A percentile compares a stretch with the other conserved stretches of the same genome.
These are phyloP conservation scores for Harmothoe impar DNA, from an alignment of 2,888 invertebrate genomes.

Conservation along the genomic window DNA sequence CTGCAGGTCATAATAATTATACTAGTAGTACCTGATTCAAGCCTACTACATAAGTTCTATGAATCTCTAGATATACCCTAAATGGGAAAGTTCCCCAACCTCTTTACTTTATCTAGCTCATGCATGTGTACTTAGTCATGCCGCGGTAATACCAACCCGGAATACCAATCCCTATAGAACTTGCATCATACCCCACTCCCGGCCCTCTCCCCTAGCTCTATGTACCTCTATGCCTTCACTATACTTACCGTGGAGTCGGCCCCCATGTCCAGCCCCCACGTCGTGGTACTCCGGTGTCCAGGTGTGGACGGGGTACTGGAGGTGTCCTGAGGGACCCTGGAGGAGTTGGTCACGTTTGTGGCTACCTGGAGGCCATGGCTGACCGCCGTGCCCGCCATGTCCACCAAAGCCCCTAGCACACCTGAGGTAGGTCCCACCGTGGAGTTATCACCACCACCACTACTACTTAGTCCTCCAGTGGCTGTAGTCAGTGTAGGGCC, in stretches of 20 bases:
- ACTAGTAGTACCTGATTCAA: no score
- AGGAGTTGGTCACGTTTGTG: not conserved
- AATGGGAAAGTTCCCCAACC: no score
- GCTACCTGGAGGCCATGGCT: not conserved
- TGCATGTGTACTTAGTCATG: no score
- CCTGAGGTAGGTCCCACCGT: not conserved
- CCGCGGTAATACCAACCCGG: not conserved
- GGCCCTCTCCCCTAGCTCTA: not conserved
- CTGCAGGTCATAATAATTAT: no score
- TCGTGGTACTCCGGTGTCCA: not conserved
- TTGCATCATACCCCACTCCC: not conserved
- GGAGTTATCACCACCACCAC: not conserved
- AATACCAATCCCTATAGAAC: not conserved
- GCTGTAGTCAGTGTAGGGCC: not conserved
- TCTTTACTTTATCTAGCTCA: no score
- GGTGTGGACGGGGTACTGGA: not conserved
- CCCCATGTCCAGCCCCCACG: not conserved
- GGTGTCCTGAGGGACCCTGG: not conserved
- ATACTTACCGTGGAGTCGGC: constrained; percentile 4
- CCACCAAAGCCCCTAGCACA: not conserved
- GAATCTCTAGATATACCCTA: no score
- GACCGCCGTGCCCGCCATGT: not conserved
- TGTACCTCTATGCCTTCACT: not conserved
- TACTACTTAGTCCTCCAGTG: not conserved
- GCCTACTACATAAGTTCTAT: no score